Percentiles rank a stretch among this genome's conserved stretches.
These are phyloP conservation scores for Drosophila trapezifrons DNA, from an alignment of 1,140 invertebrate species.

Conservation along the genomic window DNA sequence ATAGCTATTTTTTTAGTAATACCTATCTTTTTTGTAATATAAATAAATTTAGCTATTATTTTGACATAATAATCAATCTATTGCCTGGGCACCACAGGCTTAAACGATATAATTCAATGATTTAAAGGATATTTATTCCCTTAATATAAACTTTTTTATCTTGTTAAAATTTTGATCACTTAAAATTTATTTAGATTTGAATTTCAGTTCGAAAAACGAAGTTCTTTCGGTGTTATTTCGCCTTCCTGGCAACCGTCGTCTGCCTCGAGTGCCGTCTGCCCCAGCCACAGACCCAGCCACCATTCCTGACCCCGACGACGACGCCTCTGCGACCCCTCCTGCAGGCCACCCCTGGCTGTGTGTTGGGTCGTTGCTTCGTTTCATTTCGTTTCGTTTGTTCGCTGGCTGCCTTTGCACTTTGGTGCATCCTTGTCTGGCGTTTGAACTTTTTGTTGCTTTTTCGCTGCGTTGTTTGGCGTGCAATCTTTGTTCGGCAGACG, in stretches of 20 bases:
- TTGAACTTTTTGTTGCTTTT: constrained; percentile 80
- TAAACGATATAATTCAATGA: too few species aligned
- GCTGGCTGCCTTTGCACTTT: constrained; percentile 81
- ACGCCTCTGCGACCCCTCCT: constrained; percentile 18
- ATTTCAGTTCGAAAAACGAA: too few species aligned
- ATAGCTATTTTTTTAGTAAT: too few species aligned
- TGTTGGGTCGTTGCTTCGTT: constrained; percentile 39
- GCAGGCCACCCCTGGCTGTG: constrained; percentile 7
- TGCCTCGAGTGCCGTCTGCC: constrained; percentile 54
- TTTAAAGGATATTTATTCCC: not conserved
- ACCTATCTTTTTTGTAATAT: too few species aligned
- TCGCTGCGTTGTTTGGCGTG: constrained; percentile 62
- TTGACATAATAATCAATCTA: too few species aligned
- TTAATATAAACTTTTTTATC: too few species aligned
- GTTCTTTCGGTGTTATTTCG: constrained; percentile 12
- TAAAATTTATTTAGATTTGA: not conserved
- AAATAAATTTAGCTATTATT: too few species aligned
- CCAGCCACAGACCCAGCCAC: constrained; percentile 1
- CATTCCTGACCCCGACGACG: constrained; percentile 13
- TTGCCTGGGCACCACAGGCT: too few species aligned
- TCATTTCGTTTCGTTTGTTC: constrained; percentile 44
- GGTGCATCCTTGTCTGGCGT: constrained; percentile 82
- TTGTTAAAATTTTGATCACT: not conserved
- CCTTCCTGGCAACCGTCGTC: constrained; percentile 48
- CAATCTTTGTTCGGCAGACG: constrained; percentile 81